Conservation (phyloP, 2,888 invertebrate genomes). For the Macrostomum cliftonense region DNA sequence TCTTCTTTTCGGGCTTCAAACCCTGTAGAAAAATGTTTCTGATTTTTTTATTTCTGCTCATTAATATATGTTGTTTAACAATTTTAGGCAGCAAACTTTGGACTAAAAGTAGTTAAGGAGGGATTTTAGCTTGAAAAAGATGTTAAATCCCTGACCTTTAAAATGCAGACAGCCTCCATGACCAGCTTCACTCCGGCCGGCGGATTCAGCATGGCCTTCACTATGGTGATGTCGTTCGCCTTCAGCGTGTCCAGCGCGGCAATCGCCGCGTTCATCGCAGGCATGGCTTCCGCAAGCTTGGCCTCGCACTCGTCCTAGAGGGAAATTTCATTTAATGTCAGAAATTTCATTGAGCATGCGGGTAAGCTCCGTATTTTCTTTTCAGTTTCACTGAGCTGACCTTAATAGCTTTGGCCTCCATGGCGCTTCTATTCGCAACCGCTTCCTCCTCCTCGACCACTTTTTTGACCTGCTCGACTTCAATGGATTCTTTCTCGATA, state of each 20-base stretch:
- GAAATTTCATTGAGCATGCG: too few species aligned
- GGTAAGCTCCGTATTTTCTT: too few species aligned
- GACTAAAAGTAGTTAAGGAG: too few species aligned
- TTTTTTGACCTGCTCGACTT: slow-evolving; percentile 30
- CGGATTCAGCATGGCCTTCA: slow-evolving; percentile 31
- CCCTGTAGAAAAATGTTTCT: slow-evolving; percentile 20
- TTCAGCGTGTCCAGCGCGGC: slow-evolving; percentile 33
- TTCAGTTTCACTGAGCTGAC: too few species aligned
- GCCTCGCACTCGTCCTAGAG: slow-evolving; percentile 33
- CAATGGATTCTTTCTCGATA: slow-evolving; percentile 31
- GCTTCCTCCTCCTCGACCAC: slow-evolving; percentile 31
- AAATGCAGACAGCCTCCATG: slow-evolving; percentile 35
- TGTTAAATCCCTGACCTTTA: slow-evolving; percentile 21
- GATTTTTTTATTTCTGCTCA: background rate
- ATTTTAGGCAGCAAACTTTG: too few species aligned
- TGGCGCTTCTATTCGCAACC: slow-evolving; percentile 27
- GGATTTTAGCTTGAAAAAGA: too few species aligned
- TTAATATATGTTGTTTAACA: too few species aligned
- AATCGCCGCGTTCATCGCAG: slow-evolving; percentile 33
- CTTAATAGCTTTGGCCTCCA: slow-evolving; percentile 31
- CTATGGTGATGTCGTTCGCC: slow-evolving; percentile 34
- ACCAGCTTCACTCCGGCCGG: slow-evolving; percentile 32
- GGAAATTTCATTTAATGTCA: too few species aligned
- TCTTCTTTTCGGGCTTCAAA: slow-evolving; percentile 29
- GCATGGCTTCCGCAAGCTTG: slow-evolving; percentile 32